Percentiles rank a stretch among this genome's conserved stretches.
Conservation (phyloP, 2,113 vertebrate species). For the Catagonus wagneri region DNA sequence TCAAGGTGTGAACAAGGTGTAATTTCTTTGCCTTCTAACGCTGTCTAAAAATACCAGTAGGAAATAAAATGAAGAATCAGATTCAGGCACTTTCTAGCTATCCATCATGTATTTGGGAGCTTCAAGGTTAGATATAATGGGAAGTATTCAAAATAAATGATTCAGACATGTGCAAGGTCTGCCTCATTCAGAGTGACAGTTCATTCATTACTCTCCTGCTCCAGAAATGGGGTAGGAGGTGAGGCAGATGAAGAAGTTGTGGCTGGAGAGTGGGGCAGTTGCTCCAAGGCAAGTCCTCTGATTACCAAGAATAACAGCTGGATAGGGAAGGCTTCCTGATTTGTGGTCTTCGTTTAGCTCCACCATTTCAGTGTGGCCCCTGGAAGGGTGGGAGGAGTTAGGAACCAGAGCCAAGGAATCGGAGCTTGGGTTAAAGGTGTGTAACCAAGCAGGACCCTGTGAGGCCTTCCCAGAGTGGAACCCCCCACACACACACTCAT, state of each 20-base stretch:
- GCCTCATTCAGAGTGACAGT: slow-evolving; percentile 41
- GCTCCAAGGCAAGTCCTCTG: background rate
- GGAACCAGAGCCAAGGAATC: background rate
- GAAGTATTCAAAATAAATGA: slow-evolving; percentile 57
- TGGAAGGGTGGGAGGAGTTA: background rate
- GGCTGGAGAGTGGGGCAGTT: background rate
- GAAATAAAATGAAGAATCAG: slow-evolving; percentile 42
- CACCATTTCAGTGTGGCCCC: background rate
- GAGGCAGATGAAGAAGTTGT: background rate
- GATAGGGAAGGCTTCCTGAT: background rate
- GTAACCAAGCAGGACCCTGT: too few relatives aligned
- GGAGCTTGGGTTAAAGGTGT: background rate
- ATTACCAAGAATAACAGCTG: background rate
- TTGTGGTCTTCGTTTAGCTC: background rate
- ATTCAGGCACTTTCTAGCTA: slow-evolving; percentile 44
- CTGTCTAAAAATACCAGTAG: slow-evolving; percentile 37
- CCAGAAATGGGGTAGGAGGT: background rate
- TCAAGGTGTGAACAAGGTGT: slow-evolving; percentile 10
- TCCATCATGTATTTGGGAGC: slow-evolving; percentile 40
- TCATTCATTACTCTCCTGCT: slow-evolving; percentile 33
- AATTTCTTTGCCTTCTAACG: slow-evolving; percentile 34
- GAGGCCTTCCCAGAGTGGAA: too few relatives aligned
- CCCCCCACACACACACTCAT: too few relatives aligned
- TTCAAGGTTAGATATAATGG: slow-evolving; percentile 63
- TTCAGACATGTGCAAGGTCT: slow-evolving; percentile 45